Conservation (phyloP, 2,113 vertebrate species). For the Rostratula benghalensis region DNA sequence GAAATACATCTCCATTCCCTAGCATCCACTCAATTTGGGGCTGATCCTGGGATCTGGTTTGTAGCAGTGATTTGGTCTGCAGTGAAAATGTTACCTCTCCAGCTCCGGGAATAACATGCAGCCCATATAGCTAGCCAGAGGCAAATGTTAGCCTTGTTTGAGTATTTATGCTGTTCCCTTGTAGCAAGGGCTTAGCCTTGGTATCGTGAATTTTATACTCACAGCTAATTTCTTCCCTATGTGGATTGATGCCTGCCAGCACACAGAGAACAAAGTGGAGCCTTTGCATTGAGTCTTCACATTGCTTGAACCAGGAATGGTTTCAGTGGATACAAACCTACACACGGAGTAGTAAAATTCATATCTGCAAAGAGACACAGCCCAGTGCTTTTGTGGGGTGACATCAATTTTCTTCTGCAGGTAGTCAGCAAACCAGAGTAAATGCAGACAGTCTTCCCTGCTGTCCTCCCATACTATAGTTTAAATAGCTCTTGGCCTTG, state of each 20-base stretch:
- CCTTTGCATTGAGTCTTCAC: not conserved
- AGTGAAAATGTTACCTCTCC: not conserved
- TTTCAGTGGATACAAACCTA: not conserved
- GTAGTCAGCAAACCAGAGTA: not conserved
- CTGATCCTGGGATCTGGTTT: not conserved
- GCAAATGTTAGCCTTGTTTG: not conserved
- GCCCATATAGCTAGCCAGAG: not conserved
- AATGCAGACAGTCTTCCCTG: not conserved
- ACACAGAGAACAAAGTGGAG: accelerated
- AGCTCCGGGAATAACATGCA: not conserved
- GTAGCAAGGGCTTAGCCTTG: not conserved
- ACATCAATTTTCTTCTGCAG: not conserved
- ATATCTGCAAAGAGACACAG: not conserved
- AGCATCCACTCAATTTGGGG: not conserved
- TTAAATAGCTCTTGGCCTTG: not conserved
- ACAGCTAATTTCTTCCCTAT: not conserved
- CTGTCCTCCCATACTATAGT: not conserved
- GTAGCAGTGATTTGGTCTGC: not conserved
- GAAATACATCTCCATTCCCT: not conserved
- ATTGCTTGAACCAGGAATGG: not conserved
- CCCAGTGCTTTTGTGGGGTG: not conserved
- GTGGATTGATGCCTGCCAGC: not conserved
- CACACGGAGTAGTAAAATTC: not conserved
- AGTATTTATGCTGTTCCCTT: not conserved
- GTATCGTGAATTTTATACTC: not conserved